Conservation (phyloP, 2,797 vertebrate genomes). For the Poeciliopsis paucimaculata region DNA sequence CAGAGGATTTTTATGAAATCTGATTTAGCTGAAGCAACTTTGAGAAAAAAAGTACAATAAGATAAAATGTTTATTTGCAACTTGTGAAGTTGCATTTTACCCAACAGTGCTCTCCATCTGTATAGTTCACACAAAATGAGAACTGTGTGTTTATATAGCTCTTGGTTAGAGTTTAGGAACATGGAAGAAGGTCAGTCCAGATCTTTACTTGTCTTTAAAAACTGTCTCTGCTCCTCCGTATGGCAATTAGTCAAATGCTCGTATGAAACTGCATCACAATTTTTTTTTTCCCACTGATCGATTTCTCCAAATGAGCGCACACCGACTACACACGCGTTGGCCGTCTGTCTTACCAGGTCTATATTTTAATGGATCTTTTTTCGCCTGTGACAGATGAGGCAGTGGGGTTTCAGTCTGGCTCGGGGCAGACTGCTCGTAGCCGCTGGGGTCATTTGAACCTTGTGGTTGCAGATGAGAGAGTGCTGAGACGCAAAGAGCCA, state of each 20-base stretch:
- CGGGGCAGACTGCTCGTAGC: constrained; percentile 69
- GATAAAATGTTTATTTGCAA: constrained; percentile 43
- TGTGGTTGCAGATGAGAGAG: constrained; percentile 87
- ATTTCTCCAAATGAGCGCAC: constrained; percentile 83
- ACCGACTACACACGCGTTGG: constrained; percentile 71
- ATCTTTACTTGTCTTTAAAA: constrained; percentile 58
- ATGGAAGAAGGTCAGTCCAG: constrained; percentile 50
- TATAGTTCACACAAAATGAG: constrained; percentile 60
- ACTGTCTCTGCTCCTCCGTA: constrained; percentile 79
- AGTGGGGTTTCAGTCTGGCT: constrained; percentile 59
- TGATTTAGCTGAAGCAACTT: not conserved
- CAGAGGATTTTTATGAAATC: not conserved
- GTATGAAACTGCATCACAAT: constrained; percentile 76
- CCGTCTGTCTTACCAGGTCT: constrained; percentile 81
- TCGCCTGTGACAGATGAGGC: constrained; percentile 71
- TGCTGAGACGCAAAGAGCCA: constrained; percentile 80
- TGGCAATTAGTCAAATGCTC: constrained; percentile 84
- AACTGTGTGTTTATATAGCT: constrained; percentile 68
- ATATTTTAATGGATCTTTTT: constrained; percentile 84
- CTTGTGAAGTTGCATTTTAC: constrained; percentile 65
- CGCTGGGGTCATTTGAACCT: constrained; percentile 86
- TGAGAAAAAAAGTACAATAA: not conserved
- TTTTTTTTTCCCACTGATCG: constrained; percentile 72
- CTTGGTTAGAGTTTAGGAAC: constrained; percentile 51
- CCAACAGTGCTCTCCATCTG: constrained; percentile 49